Base-by-base conservation (phyloP, 2,888 invertebrate genomes). In the Campoplex nolae region DNA sequence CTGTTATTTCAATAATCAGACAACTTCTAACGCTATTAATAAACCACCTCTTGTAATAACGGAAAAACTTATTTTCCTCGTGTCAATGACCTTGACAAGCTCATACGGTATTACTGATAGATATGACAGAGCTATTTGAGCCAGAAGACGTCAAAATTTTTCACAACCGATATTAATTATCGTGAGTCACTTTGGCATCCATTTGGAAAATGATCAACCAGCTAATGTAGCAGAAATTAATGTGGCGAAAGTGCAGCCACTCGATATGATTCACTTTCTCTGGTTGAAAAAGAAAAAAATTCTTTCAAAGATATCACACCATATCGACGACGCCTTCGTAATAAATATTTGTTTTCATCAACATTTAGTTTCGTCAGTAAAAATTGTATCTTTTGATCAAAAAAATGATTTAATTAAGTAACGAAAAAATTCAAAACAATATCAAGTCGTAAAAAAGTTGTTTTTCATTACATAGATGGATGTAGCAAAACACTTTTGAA, bases 201-300 rank as follows among this genome's bases (percentile, higher is more conserved):
- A 62, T 62, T 28, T 28, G 45, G 28, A 32, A 45, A 76, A 76
- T 62, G 67, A 54, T 45, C 70, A 18, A 28, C 71, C 71, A 71
- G 48, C 18, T 58, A 65, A 45, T 76, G 45, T 32, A 76, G 75
- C 75, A 48, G 18, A 62, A 45, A 65, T 45, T 62, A 45, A 62
- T 75, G 32, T 45, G 11, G 32, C 75, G 45, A 75, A 75, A 62
- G 62, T 28, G 45, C 28, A 62, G 35, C 62, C 18, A 32, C 23
- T 75, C 62, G 28, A 62, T 75, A 23, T 38, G 35, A 23, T 38
- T 62, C 32, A 62, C 45, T 75, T 75, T 58, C 74, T 62, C 62
- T 1, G 9, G 8, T 23, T 28, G 0, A n/a, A 62, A 65, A 76
- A 45, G 18, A 18, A 62, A 32, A 62, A 32, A 62, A n/a, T 8